These are phyloP conservation scores for Brachystomella parvula DNA, from an alignment of 1,140 invertebrate species.

Conservation along the genomic window DNA sequence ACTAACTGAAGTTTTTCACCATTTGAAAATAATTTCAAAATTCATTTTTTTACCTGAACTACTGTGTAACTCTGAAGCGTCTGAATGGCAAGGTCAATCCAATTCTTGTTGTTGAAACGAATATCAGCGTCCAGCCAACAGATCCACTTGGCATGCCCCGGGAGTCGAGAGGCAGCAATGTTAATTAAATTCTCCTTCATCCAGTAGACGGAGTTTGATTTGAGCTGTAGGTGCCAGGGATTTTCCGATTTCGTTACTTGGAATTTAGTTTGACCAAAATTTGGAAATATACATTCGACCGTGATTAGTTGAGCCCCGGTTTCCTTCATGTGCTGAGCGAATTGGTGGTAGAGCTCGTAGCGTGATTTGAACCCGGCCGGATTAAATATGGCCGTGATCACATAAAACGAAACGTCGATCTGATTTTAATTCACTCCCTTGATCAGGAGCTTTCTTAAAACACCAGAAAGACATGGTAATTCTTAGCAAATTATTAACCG, in stretches of 20 bases:
- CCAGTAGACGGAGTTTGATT: constrained; percentile 18
- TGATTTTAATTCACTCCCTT: no score
- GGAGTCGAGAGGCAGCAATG: constrained; percentile 9
- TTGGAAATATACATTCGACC: constrained; percentile 21
- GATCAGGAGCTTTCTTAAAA: no score
- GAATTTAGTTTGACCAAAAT: constrained; percentile 12
- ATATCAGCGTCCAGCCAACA: constrained; percentile 24
- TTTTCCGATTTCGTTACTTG: constrained; percentile 16
- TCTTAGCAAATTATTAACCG: no score
- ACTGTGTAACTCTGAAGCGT: constrained; percentile 9
- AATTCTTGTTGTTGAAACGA: constrained; percentile 12
- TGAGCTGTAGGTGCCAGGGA: constrained; percentile 16
- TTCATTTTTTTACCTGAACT: constrained; percentile 14
- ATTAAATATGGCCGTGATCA: constrained; percentile 21
- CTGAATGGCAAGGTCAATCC: constrained; percentile 8
- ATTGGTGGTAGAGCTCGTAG: constrained; percentile 13
- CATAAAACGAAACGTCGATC: constrained; percentile 18
- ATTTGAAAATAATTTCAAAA: background rate
- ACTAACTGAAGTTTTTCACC: background rate
- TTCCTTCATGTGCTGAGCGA: constrained; percentile 17
- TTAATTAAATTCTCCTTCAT: constrained; percentile 26
- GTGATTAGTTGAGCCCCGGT: constrained; percentile 16
- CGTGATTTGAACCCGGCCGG: constrained; percentile 13
- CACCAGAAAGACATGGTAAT: no score
- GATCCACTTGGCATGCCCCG: constrained; percentile 17